Base-by-base conservation (phyloP, 2,888 invertebrate species). In the Hypsopygia costalis region DNA sequence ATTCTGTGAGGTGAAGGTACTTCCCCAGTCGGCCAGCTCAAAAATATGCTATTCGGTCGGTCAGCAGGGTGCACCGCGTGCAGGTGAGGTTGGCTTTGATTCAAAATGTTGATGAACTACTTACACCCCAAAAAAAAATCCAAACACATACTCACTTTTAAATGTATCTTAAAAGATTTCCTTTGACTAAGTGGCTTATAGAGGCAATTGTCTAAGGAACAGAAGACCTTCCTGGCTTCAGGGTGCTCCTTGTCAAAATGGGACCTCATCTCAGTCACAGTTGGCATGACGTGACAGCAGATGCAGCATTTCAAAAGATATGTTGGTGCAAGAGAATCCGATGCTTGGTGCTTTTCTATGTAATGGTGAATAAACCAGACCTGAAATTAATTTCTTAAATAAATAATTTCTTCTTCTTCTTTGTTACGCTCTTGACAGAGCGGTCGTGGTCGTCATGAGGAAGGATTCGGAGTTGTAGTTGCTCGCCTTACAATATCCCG, bases 81-180 rank as follows among this genome's bases (percentile, higher is more conserved):
- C n/a, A n/a, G n/a, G n/a, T n/a, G n/a, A n/a, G n/a, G n/a, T n/a
- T n/a, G n/a, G n/a, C n/a, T n/a, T n/a, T n/a, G n/a, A n/a, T n/a
- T n/a, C n/a, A n/a, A n/a, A n/a, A n/a, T n/a, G n/a, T n/a, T n/a
- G n/a, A n/a, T n/a, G n/a, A n/a, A n/a, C n/a, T n/a, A n/a, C n/a
- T n/a, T n/a, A n/a, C n/a, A n/a, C n/a, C n/a, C n/a, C n/a, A n/a
- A n/a, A n/a, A n/a, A n/a, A n/a, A n/a, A n/a, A n/a, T n/a, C n/a
- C n/a, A n/a, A n/a, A n/a, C n/a, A 32, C 20, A 25, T 1, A 29
- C 60, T 57, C 55, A 88, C 89, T 80, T 78, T 81, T 6, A 87
- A 58, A 72, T 89, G 89, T 11, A 83, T 51, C 46, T 78, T 79
- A 34, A 89, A 81, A 1, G 88, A 85, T 47, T 87, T 85, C 47